Evolutionary conservation across 2,113 vertebrate genomes (phyloP).

Genomic region (Falco punctatus): DNA sequence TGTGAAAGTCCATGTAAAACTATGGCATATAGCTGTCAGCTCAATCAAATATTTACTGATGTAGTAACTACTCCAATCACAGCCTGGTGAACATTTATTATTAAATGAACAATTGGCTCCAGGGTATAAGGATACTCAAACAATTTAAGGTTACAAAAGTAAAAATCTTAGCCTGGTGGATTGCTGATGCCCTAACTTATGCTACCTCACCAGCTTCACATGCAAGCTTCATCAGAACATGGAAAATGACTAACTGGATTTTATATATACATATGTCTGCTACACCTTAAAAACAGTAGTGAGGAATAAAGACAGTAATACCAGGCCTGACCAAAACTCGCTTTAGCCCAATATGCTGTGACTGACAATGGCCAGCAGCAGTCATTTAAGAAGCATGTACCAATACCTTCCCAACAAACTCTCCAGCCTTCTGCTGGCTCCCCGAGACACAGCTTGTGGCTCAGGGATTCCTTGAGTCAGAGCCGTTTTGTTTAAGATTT

Average conservation of each 20-base stretch:
- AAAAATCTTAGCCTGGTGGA: not conserved
- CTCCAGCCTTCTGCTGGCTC: not conserved
- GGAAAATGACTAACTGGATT: not conserved
- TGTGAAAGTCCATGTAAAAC: not conserved
- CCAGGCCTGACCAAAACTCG: not conserved
- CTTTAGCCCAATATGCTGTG: not conserved
- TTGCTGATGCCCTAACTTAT: not conserved
- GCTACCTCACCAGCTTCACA: not conserved
- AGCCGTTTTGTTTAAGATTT: not conserved
- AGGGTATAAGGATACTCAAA: not conserved
- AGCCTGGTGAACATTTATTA: not conserved
- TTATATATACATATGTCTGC: not conserved
- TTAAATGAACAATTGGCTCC: not conserved
- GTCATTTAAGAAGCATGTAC: not conserved
- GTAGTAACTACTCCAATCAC: not conserved
- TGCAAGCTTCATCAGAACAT: not conserved
- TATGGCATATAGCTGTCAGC: not conserved
- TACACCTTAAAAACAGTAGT: not conserved
- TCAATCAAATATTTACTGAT: not conserved
- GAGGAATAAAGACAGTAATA: not conserved
- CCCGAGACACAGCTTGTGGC: not conserved
- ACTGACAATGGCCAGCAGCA: not conserved
- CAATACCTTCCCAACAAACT: not conserved
- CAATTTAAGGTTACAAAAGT: not conserved
- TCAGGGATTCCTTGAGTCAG: not conserved